Base-by-base conservation (phyloP, 2,113 vertebrate species). In the Ursus arctos region DNA sequence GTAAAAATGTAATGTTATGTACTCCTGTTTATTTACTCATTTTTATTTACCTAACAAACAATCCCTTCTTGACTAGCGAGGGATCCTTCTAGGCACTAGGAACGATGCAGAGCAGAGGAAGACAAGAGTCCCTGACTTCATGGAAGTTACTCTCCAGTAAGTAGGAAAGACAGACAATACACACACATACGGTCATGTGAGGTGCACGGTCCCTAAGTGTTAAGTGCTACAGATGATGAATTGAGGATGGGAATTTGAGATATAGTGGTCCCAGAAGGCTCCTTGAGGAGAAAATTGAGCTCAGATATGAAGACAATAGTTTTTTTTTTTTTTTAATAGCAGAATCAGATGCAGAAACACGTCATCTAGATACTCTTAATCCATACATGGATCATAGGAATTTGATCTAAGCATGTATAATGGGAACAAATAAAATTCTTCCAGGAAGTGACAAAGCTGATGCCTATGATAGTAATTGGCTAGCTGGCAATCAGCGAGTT, bases 181-280 rank as follows among this genome's bases (percentile, higher is more conserved):
- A 6, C 12, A 0, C 12, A 1, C 10, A 0, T 36, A 71, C 1
- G 16, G 6, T n/a, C 22, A 11, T 4, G 2, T 33, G 26, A 63
- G 80, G 33, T 12, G 10, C 22, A 15, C 1, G 0, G 13, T 26
- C 2, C 4, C 11, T 19, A 2, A 8, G 14, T 82, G 16, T 55
- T 43, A 67, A 40, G 28, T 61, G 21, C 22, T 36, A 51, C 28
- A 19, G 24, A n/a, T 63, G n/a, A 6, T 1, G 36, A 28, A 7
- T 36, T 74, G 31, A 9, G 7, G 18, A 40, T 57, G 4, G 15
- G 84, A 76, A 57, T 43, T 21, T 61, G 21, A 63, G 7, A 49
- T 26, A 36, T 0, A 24, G 7, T 28, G 15, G 0, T 53, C 24
- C 19, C 28, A 43, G 88, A 91, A 83, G 21, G 4, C 2, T 96